phyloP scores from a whole-genome alignment of 2,888 invertebrate species.

The Fabriciana adippe region DNA sequence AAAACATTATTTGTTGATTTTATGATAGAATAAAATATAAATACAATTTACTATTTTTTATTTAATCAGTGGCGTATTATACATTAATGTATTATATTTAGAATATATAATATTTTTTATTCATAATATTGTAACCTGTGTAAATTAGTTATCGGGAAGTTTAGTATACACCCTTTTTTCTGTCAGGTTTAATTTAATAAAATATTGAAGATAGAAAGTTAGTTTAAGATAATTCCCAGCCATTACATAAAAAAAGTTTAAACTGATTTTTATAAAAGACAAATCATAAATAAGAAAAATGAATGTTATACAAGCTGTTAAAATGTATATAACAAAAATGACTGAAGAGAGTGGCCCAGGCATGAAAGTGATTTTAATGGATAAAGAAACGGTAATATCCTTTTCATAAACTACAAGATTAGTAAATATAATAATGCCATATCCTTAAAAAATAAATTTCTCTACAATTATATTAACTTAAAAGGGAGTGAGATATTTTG shows the following conservation, averaged over 20 bases:
- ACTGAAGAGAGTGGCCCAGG: conserved; percentile 98
- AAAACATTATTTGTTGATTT: not conserved
- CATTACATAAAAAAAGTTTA: not conserved
- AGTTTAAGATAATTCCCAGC: too few relatives aligned
- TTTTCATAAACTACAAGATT: not conserved
- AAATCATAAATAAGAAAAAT: conserved; percentile 76
- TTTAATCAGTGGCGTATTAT: not conserved
- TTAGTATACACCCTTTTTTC: conserved; percentile 4
- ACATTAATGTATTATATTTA: not conserved
- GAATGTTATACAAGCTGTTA: conserved; percentile 96
- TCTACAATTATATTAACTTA: too few relatives aligned
- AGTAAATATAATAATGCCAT: not conserved
- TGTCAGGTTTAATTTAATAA: conserved; percentile 16
- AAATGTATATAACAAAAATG: conserved; percentile 98
- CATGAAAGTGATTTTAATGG: conserved; percentile 99
- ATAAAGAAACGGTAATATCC: conserved; percentile 93
- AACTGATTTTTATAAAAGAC: not conserved
- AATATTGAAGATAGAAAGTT: not conserved
- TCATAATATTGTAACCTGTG: not conserved
- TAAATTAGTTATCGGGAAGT: not conserved
- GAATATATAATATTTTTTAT: not conserved
- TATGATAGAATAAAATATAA: not conserved
- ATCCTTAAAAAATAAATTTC: too few relatives aligned
- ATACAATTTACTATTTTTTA: not conserved
- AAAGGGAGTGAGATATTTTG: conserved; percentile 1